phyloP scores from a whole-genome alignment of 1,140 invertebrate species.

The Caenorhabditis remanei region DNA sequence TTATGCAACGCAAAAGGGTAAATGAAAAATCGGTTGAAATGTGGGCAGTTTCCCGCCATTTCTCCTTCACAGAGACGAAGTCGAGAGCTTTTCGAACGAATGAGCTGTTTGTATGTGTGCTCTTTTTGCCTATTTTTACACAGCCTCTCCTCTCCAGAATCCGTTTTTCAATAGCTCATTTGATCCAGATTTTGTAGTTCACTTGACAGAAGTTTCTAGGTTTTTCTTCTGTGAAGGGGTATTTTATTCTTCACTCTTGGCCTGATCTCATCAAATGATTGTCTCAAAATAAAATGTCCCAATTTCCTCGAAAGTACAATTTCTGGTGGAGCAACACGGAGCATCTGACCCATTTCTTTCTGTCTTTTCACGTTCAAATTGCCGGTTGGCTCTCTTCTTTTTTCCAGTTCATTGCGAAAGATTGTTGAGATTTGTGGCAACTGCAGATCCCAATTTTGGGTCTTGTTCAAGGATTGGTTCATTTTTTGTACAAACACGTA shows the following conservation, averaged over 20 bases:
- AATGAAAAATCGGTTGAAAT: conserved; percentile 49
- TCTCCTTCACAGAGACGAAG: background rate
- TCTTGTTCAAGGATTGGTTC: background rate
- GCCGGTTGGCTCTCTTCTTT: background rate
- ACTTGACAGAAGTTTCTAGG: no score
- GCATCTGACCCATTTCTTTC: background rate
- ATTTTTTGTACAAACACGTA: background rate
- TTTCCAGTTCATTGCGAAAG: conserved; percentile 16
- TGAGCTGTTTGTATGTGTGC: conserved; percentile 12
- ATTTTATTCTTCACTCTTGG: background rate
- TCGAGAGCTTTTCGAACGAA: conserved; percentile 12
- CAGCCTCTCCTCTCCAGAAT: background rate
- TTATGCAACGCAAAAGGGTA: conserved; percentile 54
- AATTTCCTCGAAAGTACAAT: conserved; percentile 43
- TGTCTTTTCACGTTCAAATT: conserved; percentile 4
- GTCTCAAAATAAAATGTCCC: background rate
- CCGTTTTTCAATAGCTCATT: background rate
- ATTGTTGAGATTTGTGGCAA: conserved; percentile 4
- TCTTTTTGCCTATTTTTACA: background rate
- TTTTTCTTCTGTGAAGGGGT: no score
- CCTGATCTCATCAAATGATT: background rate
- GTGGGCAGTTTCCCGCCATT: background rate
- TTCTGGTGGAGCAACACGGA: background rate
- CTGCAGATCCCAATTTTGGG: background rate
- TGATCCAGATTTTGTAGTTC: background rate